Evolutionary conservation across 2,113 vertebrate genomes (phyloP).

Genomic region (Melanotaenia duboulayi): DNA sequence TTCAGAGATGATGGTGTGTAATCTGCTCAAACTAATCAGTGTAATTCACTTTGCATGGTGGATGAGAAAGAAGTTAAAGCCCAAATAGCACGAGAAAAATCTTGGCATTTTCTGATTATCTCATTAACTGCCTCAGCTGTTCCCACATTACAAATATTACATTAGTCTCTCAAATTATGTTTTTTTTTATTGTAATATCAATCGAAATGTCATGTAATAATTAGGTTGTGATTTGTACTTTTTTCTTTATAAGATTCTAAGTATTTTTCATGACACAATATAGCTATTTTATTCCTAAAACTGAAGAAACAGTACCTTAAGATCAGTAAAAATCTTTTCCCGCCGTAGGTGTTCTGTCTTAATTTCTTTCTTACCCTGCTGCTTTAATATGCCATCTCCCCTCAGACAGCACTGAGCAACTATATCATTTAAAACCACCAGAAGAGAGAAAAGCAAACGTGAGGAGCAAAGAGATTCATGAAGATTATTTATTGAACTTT

Average conservation of each 20-base stretch:
- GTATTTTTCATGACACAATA: not conserved
- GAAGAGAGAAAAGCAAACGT: not conserved
- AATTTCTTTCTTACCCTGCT: slow-evolving; percentile 1
- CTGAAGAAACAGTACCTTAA: too few relatives aligned
- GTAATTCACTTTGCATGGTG: not conserved
- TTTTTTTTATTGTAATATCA: not conserved
- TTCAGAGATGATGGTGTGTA: too few relatives aligned
- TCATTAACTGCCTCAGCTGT: too few relatives aligned
- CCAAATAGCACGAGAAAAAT: too few relatives aligned
- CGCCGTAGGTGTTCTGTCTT: slow-evolving; percentile 24
- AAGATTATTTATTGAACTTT: slow-evolving; percentile 46
- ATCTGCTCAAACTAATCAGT: not conserved
- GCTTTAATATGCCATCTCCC: slow-evolving; percentile 18
- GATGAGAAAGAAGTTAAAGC: not conserved
- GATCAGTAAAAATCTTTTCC: slow-evolving; percentile 9
- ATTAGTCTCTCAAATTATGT: too few relatives aligned
- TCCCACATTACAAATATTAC: too few relatives aligned
- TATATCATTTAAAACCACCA: slow-evolving; percentile 48
- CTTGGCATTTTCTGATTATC: too few relatives aligned
- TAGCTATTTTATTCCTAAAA: too few relatives aligned
- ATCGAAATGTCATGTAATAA: not conserved
- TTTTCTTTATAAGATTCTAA: not conserved
- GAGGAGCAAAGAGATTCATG: slow-evolving; percentile 48
- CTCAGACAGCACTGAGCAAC: slow-evolving; percentile 33
- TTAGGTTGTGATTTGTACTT: not conserved